Percentiles rank a stretch among this genome's conserved stretches.
These are phyloP conservation scores for Potamarius usumacintae DNA, from an alignment of 2,113 vertebrate genomes.

Conservation along the genomic window DNA sequence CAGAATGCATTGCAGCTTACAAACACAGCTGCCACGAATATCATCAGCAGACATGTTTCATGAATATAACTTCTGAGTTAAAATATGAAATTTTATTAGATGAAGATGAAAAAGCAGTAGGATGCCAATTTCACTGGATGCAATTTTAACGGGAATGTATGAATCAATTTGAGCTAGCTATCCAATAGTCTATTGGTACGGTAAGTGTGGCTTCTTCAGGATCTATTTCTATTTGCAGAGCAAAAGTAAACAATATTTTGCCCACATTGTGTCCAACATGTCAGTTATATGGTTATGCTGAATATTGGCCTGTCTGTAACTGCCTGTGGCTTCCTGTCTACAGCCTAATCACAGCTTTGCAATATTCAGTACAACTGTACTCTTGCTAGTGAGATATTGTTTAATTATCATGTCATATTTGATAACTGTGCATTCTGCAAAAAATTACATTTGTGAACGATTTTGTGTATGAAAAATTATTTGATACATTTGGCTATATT, in stretches of 20 bases:
- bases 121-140: background rate
- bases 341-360: background rate
- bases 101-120: background rate
- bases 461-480: background rate
- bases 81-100: background rate
- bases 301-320: too few relatives aligned
- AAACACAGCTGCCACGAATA: too few relatives aligned
- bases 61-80: background rate
- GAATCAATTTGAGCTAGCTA: background rate
- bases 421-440: background rate
- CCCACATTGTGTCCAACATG: background rate
- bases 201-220: background rate
- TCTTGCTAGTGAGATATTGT: background rate
- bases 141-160: background rate
- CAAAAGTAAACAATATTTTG: background rate
- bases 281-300: background rate
- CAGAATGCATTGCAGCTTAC: too few relatives aligned
- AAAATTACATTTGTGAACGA: background rate
- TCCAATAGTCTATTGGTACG: background rate
- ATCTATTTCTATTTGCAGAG: background rate
- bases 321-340: too few relatives aligned
- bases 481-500: background rate
- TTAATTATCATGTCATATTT: background rate
- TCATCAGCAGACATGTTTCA: background rate
- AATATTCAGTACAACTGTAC: background rate